A percentile compares a stretch with the other conserved stretches of the same genome.
Evolutionary conservation across 2,888 invertebrate species (phyloP).

Genomic region (Rhingia campestris): DNA sequence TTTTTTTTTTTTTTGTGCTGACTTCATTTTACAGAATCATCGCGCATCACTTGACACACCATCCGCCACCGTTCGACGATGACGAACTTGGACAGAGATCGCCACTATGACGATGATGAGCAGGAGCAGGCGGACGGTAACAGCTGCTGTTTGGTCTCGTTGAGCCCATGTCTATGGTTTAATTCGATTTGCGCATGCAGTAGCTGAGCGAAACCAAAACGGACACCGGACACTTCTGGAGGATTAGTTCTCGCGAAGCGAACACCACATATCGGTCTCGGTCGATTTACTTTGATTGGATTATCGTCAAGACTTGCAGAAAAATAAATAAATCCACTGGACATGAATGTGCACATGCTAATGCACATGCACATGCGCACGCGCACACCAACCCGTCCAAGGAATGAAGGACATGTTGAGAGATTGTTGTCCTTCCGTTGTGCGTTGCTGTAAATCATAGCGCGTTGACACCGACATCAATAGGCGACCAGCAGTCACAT

Average conservation of each 20-base stretch:
- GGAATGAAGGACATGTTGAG: constrained; percentile 54
- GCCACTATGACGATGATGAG: constrained; percentile 30
- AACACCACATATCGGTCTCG: constrained; percentile 56
- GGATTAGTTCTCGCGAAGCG: constrained; percentile 48
- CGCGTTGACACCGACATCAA: constrained; percentile 67
- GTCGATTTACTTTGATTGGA: constrained; percentile 71
- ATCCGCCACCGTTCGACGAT: constrained; percentile 19
- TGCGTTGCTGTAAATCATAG: constrained; percentile 60
- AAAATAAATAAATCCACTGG: background rate
- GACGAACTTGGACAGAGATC: constrained; percentile 42
- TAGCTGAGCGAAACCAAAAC: constrained; percentile 33
- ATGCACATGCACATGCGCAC: constrained; percentile 10
- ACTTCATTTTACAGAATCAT: constrained; percentile 3
- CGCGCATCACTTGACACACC: constrained; percentile 15
- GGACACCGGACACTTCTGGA: constrained; percentile 35
- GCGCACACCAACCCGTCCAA: background rate
- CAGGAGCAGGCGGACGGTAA: constrained; percentile 8
- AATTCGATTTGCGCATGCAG: constrained; percentile 68
- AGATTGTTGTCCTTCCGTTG: constrained; percentile 65
- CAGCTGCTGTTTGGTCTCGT: constrained; percentile 37
- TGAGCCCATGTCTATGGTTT: constrained; percentile 42
- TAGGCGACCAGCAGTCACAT: constrained; percentile 55
- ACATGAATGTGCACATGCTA: background rate
- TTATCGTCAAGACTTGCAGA: constrained; percentile 45
- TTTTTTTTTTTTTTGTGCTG: no score